Evolutionary conservation across 2,888 invertebrate species (phyloP), one percentile per base, ranked within the genome.

Genomic region (Dynastes grantii): DNA sequence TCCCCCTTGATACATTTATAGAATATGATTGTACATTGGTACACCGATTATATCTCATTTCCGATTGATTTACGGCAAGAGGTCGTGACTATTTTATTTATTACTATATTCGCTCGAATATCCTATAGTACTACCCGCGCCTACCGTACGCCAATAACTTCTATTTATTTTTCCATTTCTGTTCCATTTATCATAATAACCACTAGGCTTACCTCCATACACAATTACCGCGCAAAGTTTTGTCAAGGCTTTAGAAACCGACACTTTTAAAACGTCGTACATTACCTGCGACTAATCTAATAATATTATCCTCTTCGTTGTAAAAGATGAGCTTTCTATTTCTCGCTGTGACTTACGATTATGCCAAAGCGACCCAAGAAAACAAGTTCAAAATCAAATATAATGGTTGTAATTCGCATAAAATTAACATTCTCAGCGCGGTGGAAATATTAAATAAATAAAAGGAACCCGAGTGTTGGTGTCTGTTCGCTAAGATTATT

Each of bases 341-440:
- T 2, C 63, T 32, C 29, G 63, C 63, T 29, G 63, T 32, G 63
- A 63, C 63, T 63, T 63, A 63, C 63, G 63, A 32, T 63, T 63
- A 63, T 29, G 9, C 29, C n/a, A 0, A 6, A n/a, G 55, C 8
- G 29, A 65, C n/a, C 8, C 3, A n/a, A 22, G 45, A 16, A 49
- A 75, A 75, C 61, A 75, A 61, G 73, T 75, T 75, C 40, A 61
- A 61, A 61, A 61, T 22, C 49, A 75, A 45, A 75, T 58, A 51
- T 29, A 51, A 68, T 73, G 45, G 22, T 45, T 27, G 29, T 75
- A 75, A 75, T 63, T 27, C 63, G 73, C 73, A 61, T 75, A 61
- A 75, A 75, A 75, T 75, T 45, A 61, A 40, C 73, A 75, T 75
- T 61, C 45, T 58, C 29, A 4, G 27, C 27, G 37, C 9, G 11